Conservation (phyloP, 2,113 vertebrate genomes). For the Gallinago media region DNA sequence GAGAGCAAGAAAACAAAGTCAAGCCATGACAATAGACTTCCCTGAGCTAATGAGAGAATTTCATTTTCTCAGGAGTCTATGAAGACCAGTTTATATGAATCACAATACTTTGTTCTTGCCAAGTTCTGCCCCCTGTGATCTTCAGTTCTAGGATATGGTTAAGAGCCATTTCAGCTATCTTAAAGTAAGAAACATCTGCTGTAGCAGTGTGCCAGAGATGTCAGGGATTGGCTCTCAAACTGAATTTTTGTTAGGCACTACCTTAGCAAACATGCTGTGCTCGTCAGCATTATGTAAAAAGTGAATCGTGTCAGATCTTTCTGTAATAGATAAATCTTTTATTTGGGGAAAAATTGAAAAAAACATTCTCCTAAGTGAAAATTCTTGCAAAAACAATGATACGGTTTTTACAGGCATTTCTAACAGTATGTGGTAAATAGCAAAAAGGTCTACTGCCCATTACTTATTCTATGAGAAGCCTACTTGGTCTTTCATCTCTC, state of each 20-base stretch:
- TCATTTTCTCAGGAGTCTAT: background rate
- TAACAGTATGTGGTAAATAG: background rate
- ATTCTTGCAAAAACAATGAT: background rate
- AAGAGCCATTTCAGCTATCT: background rate
- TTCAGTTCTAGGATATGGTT: background rate
- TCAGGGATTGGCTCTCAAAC: background rate
- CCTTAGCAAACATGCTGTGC: background rate
- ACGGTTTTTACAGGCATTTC: background rate
- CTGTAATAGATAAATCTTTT: background rate
- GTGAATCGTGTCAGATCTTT: background rate
- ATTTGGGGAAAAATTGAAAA: background rate
- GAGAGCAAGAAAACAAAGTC: background rate
- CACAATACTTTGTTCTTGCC: background rate
- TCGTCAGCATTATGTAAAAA: background rate
- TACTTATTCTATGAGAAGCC: background rate
- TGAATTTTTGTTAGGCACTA: background rate
- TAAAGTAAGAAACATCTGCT: constrained; percentile 28
- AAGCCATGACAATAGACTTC: background rate
- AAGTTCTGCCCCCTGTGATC: background rate
- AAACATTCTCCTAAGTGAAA: background rate
- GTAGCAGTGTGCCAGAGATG: background rate
- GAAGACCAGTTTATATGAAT: background rate
- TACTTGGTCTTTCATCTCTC: background rate
- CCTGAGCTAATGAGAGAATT: background rate
- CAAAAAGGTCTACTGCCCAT: background rate